Conservation (phyloP, 30 jellyfish, hydroid and myxozoan species). For the Hydractinia echinata region DNA sequence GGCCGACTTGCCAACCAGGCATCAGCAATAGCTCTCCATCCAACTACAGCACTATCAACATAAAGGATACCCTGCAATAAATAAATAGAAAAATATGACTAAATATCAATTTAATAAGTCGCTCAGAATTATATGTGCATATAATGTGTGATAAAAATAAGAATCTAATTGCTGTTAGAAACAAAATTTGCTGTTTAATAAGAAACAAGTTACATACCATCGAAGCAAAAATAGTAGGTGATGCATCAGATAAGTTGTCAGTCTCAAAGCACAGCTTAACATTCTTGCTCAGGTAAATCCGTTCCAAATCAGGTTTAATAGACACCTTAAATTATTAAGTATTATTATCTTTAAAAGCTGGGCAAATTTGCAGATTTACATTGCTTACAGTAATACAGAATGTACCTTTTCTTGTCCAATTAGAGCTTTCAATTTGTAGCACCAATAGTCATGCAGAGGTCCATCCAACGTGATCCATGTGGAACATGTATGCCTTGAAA, state of each 20-base stretch:
- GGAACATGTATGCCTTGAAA: slow-evolving; percentile 37
- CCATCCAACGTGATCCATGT: slow-evolving; percentile 88
- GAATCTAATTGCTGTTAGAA: neutral
- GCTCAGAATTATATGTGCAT: no score
- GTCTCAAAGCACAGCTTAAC: slow-evolving; percentile 58
- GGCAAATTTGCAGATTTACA: neutral
- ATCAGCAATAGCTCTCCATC: slow-evolving; percentile 88
- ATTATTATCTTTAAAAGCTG: neutral
- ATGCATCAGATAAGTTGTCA: slow-evolving; percentile 45
- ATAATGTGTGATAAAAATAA: no score
- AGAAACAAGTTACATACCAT: slow-evolving; percentile 43
- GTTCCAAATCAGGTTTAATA: slow-evolving; percentile 20
- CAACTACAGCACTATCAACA: slow-evolving; percentile 68
- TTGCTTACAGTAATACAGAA: neutral
- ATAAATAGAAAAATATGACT: neutral
- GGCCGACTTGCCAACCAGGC: slow-evolving; percentile 77
- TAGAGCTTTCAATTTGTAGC: slow-evolving; percentile 48
- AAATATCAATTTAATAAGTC: neutral
- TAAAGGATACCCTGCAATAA: slow-evolving; percentile 51
- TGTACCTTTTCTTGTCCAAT: slow-evolving; percentile 66
- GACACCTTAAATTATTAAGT: neutral
- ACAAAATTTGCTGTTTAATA: neutral
- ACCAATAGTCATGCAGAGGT: slow-evolving; percentile 68
- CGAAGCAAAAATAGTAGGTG: slow-evolving; percentile 58
- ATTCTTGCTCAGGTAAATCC: slow-evolving; percentile 33